Percentiles rank a stretch among this genome's conserved stretches.
Conservation (phyloP, 1,140 invertebrate genomes). For the Akabosia matsudoensis region DNA sequence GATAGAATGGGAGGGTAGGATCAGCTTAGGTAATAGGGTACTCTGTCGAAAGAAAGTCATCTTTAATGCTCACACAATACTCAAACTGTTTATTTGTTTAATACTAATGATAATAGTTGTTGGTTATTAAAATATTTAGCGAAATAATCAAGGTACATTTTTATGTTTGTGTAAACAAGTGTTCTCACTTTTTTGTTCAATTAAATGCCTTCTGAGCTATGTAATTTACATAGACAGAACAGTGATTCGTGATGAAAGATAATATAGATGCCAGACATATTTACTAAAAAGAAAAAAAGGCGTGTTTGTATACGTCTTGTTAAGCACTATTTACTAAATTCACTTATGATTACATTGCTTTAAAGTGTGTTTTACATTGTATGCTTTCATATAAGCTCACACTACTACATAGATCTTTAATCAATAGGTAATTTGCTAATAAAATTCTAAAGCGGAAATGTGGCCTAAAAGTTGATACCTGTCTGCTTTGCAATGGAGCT, state of each 20-base stretch:
- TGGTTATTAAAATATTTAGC: background rate
- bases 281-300: too few species aligned
- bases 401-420: too few species aligned
- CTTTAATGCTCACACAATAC: too few species aligned
- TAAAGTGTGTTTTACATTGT: background rate
- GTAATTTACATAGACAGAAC: background rate
- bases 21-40: too few species aligned
- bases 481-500: background rate
- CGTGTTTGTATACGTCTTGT: background rate
- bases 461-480: background rate
- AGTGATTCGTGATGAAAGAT: background rate
- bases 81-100: too few species aligned
- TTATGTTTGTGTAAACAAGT: slow-evolving; percentile 8
- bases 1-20: too few species aligned
- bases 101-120: background rate
- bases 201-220: background rate
- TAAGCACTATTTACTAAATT: background rate
- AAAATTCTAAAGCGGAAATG: too few species aligned
- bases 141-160: background rate
- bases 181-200: slow-evolving; percentile 12
- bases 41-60: too few species aligned
- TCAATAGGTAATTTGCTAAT: too few species aligned
- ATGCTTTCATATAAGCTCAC: too few species aligned
- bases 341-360: background rate
- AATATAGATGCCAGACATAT: background rate